Conservation (phyloP, 1,140 invertebrate genomes). For the Rhysida immarginata region DNA sequence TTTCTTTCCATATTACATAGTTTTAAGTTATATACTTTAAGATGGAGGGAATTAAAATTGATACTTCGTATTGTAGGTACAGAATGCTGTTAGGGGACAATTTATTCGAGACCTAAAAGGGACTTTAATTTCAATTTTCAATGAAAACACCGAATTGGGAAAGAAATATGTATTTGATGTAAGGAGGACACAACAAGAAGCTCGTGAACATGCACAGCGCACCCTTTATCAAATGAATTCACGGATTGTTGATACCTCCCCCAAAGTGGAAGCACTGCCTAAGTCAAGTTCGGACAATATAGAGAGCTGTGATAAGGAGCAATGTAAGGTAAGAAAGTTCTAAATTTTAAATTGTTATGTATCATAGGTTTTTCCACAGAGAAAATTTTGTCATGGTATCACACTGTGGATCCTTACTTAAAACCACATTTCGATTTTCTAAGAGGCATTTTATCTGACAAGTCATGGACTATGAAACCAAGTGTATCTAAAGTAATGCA, state of each 20-base stretch:
- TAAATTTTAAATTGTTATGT: neutral
- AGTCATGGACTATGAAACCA: no score
- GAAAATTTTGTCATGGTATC: no score
- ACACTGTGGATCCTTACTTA: no score
- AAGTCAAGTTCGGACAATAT: constrained; percentile 29
- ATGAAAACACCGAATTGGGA: constrained; percentile 67
- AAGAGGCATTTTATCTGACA: no score
- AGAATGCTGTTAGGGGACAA: constrained; percentile 68
- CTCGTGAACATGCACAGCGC: constrained; percentile 56
- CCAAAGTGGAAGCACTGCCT: neutral
- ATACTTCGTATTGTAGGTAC: constrained; percentile 31
- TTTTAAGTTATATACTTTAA: neutral
- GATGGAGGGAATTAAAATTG: neutral
- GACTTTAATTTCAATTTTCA: constrained; percentile 79
- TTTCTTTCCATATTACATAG: no score
- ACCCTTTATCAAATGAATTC: neutral
- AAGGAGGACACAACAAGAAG: constrained; percentile 64
- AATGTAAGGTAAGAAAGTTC: constrained; percentile 10
- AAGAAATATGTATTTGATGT: constrained; percentile 83
- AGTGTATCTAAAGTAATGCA: no score
- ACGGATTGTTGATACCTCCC: neutral
- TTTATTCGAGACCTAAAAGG: constrained; percentile 78
- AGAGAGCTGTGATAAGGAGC: constrained; percentile 11
- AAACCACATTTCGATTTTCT: no score
- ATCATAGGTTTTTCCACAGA: no score